Evolutionary conservation across 2,888 invertebrate species (phyloP).

Genomic region (Linyphia triangularis): DNA sequence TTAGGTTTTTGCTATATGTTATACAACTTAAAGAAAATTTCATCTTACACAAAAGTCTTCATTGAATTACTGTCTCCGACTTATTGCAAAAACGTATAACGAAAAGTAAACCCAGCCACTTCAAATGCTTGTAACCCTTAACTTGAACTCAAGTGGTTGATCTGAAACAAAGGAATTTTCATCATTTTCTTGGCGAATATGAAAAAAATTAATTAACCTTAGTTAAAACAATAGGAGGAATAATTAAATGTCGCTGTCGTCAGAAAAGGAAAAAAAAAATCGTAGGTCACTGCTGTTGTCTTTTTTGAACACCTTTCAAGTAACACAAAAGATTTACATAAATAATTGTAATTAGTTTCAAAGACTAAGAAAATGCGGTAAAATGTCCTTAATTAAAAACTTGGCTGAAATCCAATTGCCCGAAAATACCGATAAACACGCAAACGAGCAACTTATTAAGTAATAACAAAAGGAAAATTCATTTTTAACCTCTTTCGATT

Average conservation of each 20-base stretch:
- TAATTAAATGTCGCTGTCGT: conserved; percentile 66
- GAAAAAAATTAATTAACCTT: conserved; percentile 63
- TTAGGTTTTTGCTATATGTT: too few relatives aligned
- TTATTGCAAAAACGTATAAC: background rate
- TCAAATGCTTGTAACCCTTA: conserved; percentile 19
- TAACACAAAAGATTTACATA: conserved; percentile 59
- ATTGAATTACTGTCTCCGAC: background rate
- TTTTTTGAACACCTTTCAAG: conserved; percentile 8
- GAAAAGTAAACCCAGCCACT: conserved; percentile 26
- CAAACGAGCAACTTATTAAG: conserved; percentile 11
- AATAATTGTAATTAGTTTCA: conserved; percentile 71
- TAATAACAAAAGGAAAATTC: background rate
- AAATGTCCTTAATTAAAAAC: conserved; percentile 61
- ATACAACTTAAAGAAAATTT: too few relatives aligned
- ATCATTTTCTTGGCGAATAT: conserved; percentile 76
- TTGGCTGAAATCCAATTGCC: conserved; percentile 54
- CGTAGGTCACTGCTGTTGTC: conserved; percentile 56
- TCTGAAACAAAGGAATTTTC: conserved; percentile 46
- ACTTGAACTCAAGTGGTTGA: conserved; percentile 7
- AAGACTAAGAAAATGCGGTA: conserved; percentile 34
- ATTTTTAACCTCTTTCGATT: too few relatives aligned
- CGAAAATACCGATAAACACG: conserved; percentile 36
- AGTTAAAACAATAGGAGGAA: conserved; percentile 51
- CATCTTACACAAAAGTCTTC: too few relatives aligned
- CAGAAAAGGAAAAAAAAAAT: conserved; percentile 30